These are phyloP conservation scores for Oophaga sylvatica DNA, from an alignment of 2,797 vertebrate species.

Conservation along the genomic window DNA sequence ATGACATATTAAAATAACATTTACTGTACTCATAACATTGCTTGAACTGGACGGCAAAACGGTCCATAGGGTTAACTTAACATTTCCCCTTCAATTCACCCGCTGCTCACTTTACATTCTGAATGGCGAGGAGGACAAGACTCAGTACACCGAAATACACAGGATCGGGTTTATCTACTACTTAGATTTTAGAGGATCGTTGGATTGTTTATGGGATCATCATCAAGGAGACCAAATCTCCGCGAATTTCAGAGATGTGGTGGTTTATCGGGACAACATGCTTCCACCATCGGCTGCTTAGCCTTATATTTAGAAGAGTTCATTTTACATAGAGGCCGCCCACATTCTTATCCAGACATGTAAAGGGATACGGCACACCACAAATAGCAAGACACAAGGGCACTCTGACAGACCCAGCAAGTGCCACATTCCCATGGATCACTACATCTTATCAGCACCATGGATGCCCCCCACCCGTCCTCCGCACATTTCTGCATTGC, in stretches of 20 bases:
- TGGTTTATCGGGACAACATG: not conserved
- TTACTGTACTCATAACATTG: not conserved
- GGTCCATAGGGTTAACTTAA: too few relatives aligned
- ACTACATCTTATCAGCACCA: not conserved
- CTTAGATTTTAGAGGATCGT: too few relatives aligned
- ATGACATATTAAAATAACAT: not conserved
- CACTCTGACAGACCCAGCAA: constrained; percentile 4
- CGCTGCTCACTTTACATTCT: too few relatives aligned
- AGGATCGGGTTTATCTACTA: not conserved
- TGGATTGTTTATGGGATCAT: not conserved
- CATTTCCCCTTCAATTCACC: too few relatives aligned
- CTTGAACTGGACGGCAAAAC: too few relatives aligned
- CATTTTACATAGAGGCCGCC: constrained; percentile 47
- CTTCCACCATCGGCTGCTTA: constrained; percentile 17
- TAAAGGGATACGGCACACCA: constrained; percentile 32
- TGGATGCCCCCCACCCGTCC: not conserved
- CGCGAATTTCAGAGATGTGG: not conserved
- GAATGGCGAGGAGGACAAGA: too few relatives aligned
- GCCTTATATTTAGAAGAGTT: constrained; percentile 54
- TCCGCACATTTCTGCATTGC: not conserved
- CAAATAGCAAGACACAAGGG: constrained; percentile 40
- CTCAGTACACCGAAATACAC: not conserved
- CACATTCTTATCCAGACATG: constrained; percentile 17
- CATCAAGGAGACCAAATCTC: not conserved
- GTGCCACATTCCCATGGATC: not conserved